Evolutionary conservation across 2,888 invertebrate species (phyloP).

Genomic region (Leptopilina myrica): DNA sequence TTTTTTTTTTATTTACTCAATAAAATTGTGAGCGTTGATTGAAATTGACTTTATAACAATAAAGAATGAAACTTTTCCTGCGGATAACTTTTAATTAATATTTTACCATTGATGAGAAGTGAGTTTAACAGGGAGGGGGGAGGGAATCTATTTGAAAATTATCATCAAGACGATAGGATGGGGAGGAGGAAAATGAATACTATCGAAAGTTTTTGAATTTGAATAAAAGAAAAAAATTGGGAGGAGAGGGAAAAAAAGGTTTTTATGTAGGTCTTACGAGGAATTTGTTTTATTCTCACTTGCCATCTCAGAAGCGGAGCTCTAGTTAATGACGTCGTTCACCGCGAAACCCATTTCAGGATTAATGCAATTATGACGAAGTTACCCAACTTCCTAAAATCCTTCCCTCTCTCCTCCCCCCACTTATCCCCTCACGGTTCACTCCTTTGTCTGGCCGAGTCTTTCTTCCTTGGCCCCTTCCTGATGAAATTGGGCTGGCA

Average conservation of each 20-base stretch:
- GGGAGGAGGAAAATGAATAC: too few relatives aligned
- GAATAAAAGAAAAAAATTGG: too few relatives aligned
- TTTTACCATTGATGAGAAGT: too few relatives aligned
- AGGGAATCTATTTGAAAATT: too few relatives aligned
- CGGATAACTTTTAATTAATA: background rate
- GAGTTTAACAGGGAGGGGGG: too few relatives aligned
- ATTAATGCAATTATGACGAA: conserved; percentile 39
- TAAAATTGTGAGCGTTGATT: conserved; percentile 46
- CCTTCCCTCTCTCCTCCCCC: too few relatives aligned
- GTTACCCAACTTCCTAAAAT: conserved; percentile 6
- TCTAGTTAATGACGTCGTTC: conserved; percentile 38
- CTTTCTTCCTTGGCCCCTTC: conserved; percentile 29
- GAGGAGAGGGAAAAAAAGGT: background rate
- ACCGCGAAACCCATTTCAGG: conserved; percentile 37
- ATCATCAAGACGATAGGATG: too few relatives aligned
- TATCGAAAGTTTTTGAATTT: too few relatives aligned
- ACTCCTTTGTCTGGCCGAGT: conserved; percentile 33
- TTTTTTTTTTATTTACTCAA: background rate
- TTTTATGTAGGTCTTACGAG: conserved; percentile 45
- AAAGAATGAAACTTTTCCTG: background rate
- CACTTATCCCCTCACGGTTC: background rate
- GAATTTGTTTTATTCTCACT: conserved; percentile 57
- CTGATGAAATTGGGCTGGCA: conserved; percentile 39
- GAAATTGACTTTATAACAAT: conserved; percentile 42
- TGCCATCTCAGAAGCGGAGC: conserved; percentile 42